Evolutionary conservation across 2,888 invertebrate genomes (phyloP).

Genomic region (Bibio marci): DNA sequence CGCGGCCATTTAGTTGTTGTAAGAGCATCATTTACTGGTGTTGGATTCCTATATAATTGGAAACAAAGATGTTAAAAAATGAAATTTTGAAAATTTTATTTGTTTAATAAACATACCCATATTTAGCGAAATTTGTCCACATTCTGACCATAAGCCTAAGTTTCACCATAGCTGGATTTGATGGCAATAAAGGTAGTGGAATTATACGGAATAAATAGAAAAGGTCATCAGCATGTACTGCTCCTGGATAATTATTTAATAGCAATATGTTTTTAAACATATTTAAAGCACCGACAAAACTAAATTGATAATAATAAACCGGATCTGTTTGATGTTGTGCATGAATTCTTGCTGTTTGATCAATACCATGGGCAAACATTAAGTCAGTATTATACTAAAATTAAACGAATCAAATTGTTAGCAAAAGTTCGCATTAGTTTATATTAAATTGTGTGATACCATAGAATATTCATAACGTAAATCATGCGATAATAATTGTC

Average conservation of each 20-base stretch:
- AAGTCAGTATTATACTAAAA: constrained; percentile 6
- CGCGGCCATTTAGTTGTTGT: constrained; percentile 32
- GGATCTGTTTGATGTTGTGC: constrained; percentile 3
- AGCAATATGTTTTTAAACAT: constrained; percentile 6
- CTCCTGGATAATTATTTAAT: constrained; percentile 11
- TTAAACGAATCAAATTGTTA: background rate
- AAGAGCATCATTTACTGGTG: constrained; percentile 28
- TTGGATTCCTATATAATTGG: constrained; percentile 26
- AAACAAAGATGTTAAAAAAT: background rate
- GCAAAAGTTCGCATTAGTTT: background rate
- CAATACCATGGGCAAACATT: constrained; percentile 7
- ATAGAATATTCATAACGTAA: constrained; percentile 4
- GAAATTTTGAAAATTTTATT: background rate
- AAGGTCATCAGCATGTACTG: constrained; percentile 30
- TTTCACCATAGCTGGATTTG: constrained; percentile 26
- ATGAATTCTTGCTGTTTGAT: constrained; percentile 6
- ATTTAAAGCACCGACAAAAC: constrained; percentile 8
- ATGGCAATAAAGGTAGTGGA: constrained; percentile 16
- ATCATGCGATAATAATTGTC: background rate
- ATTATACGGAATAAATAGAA: constrained; percentile 25
- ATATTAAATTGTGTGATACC: background rate
- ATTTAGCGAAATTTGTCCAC: constrained; percentile 37
- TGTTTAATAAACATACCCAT: constrained; percentile 23
- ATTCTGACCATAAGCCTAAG: constrained; percentile 28
- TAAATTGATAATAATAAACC: constrained; percentile 8